These are phyloP conservation scores for Heliconius ismenius DNA, from an alignment of 2,888 invertebrate genomes.

Conservation along the genomic window DNA sequence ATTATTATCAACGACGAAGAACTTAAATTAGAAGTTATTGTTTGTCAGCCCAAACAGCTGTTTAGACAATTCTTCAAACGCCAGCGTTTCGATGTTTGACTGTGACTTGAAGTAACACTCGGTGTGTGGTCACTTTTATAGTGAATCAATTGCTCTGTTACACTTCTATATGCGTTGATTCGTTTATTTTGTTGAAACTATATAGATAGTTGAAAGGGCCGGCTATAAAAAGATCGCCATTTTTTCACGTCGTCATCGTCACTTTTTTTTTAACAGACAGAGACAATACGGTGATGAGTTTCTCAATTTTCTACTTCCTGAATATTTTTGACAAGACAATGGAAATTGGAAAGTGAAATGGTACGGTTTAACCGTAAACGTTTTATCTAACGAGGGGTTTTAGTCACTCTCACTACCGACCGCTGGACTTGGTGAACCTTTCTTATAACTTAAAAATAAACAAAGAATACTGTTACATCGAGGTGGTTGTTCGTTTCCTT, in stretches of 20 bases:
- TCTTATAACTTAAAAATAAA: background rate
- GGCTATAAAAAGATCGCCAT: background rate
- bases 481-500: background rate
- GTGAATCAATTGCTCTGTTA: constrained; percentile 4
- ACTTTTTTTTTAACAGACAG: background rate
- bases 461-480: background rate
- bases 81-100: background rate
- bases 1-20: too few species aligned
- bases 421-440: background rate
- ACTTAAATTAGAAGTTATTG: too few species aligned
- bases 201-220: background rate
- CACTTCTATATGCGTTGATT: background rate
- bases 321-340: background rate
- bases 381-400: background rate
- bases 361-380: too few species aligned
- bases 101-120: background rate
- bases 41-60: background rate
- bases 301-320: background rate
- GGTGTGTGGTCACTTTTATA: constrained; percentile 14
- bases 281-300: background rate
- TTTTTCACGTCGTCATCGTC: background rate
- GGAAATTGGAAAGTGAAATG: too few species aligned
- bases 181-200: background rate
- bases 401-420: background rate
- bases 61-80: background rate